These are phyloP conservation scores for Andrena chrysosceles DNA, from an alignment of 2,888 invertebrate genomes.

Conservation along the genomic window DNA sequence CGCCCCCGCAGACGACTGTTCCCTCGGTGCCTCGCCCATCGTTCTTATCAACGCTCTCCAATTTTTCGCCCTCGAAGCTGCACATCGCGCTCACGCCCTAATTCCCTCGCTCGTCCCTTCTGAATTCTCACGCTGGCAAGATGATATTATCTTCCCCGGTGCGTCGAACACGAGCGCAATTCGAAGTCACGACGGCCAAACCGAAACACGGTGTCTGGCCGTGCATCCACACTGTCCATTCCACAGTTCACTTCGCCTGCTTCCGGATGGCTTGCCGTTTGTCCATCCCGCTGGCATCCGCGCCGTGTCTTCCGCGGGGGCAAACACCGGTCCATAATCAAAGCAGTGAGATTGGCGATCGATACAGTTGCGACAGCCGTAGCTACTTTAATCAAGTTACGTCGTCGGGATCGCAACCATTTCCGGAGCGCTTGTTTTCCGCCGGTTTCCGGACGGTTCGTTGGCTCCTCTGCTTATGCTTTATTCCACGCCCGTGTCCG, in stretches of 20 bases:
- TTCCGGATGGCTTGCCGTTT: not conserved
- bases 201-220: not conserved
- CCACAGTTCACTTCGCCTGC: not conserved
- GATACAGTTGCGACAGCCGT: slow-evolving; percentile 19
- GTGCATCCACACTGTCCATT: not conserved
- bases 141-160: not conserved
- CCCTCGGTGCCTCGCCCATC: not conserved
- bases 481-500: slow-evolving; percentile 52
- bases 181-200: not conserved
- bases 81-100: slow-evolving; percentile 5
- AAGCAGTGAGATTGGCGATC: not conserved
- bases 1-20: slow-evolving; percentile 37
- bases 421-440: not conserved
- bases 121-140: not conserved
- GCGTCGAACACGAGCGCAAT: not conserved
- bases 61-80: slow-evolving; percentile 29
- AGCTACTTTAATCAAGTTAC: slow-evolving; percentile 19
- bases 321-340: slow-evolving; percentile 12
- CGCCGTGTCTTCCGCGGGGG: not conserved
- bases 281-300: not conserved
- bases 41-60: not conserved
- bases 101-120: slow-evolving; percentile 4
- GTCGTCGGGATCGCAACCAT: slow-evolving; percentile 16
- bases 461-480: slow-evolving; percentile 31
- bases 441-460: not conserved